Evolutionary conservation across 35 echinoderm and acorn worm genomes (phyloP), one percentile per base, ranked within the genome.

Genomic region (Lytechinus variegatus): DNA sequence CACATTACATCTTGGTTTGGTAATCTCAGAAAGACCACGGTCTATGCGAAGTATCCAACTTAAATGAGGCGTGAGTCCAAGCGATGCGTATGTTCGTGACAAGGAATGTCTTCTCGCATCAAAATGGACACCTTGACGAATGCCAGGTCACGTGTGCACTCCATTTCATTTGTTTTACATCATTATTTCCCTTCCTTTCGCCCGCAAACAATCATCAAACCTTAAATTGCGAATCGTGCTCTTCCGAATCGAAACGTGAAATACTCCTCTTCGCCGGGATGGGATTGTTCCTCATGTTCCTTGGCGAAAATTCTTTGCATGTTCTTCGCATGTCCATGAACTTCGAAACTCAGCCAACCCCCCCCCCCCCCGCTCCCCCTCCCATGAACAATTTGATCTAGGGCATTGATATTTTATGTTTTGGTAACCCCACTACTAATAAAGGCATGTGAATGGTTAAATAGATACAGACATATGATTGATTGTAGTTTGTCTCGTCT

Each of bases 121-220:
- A 79, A 79, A 21, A 79, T 79, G 66, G 66, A 79, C 19, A 16
- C 16, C 16, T 79, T 24, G 16, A 79, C n/a, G 19, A 79, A 79
- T 79, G 66, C 66, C 14, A 24, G 19, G 6, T 79, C 66, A 79
- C 66, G 66, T 19, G 21, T 79, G 19, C 66, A 79, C 66, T 79
- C 16, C 66, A 79, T 79, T 79, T 24, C 66, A 79, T 79, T 79
- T 79, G 66, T 79, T 79, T 79, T 79, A 79, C 66, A 7, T 79
- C 66, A 79, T 79, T 79, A 79, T 24, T n/a, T 24, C 19, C 66
- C 66, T 79, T 24, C 19, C n/a, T 79, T 16, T 44, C 33, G 33
- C 19, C 66, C 66, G 66, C 66, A 79, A 79, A 79, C 66, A 79
- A 79, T 79, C 66, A 79, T 79, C 66, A 79, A 79, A 79, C n/a